Evolutionary conservation across 2,888 invertebrate genomes (phyloP), one percentile per base, ranked within the genome.

Genomic region (Halocaridina rubra): DNA sequence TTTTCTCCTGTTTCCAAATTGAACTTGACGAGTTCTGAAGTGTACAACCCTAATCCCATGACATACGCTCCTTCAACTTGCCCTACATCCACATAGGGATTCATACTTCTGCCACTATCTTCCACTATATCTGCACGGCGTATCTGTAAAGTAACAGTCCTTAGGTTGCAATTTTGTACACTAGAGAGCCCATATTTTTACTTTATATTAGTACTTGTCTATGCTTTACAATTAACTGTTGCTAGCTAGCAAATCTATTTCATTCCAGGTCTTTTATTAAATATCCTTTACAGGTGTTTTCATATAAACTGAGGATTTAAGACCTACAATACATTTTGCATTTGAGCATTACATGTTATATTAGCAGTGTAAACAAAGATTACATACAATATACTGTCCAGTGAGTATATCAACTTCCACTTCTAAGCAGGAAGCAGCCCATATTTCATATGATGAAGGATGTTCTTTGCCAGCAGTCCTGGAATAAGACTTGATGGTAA

Each of bases 21-120:
- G 46, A 89, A 89, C 8, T 89, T 89, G 27, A 91, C 89, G 3
- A 91, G 77, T 29, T 90, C 88, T 74, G 89, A 88, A 91, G 77
- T 84, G 13, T 72, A 39, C 16, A 84, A 24, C 2, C 82, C 82
- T 29, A 84, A 22, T 8, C 82, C 78, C 78, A 78, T 80, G 24
- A 92, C 89, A 88, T 91, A 91, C 4, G 90, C 91, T 3, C 88
- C 89, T 75, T 95, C 95, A 16, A 94, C 93, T 92, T 96, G 87
- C 2, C 91, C 91, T 16, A 91, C 89, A 88, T 91, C 91, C 0
- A 88, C 81, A 7, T 77, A 79, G 0, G 88, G 88, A 22, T 78
- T 88, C 74, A 88, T 33, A 53, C 88, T 88, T 24, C 74, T 64
- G 8, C 88, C 88, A 39, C 77, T 76, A 80, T 88, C 88, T 57